These are phyloP conservation scores for Frankliniella fusca DNA, from an alignment of 2,888 invertebrate genomes.

Conservation along the genomic window DNA sequence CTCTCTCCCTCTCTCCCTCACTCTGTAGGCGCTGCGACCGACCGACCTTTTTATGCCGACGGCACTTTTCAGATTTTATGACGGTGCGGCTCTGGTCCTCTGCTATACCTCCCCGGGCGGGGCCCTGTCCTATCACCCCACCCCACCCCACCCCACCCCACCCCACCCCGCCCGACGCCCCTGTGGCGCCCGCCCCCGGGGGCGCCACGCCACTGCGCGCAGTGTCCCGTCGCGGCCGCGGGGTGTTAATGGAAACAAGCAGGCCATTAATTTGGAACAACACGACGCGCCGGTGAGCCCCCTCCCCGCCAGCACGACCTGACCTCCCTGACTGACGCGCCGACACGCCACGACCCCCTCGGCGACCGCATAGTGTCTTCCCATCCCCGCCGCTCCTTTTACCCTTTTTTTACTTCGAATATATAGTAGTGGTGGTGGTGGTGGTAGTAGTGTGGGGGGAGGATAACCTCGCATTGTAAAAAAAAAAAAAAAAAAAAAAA, in stretches of 20 bases:
- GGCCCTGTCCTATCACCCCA: not conserved
- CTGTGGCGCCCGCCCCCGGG: not conserved
- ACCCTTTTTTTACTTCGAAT: too few species aligned
- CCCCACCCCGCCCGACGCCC: constrained; percentile 18
- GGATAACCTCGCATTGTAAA: too few species aligned
- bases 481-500: too few species aligned
- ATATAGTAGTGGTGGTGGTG: too few species aligned
- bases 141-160: not conserved
- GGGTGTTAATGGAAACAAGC: constrained; percentile 7
- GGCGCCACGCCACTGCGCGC: not conserved
- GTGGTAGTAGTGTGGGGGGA: too few species aligned
- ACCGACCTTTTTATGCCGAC: not conserved
- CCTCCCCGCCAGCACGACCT: not conserved
- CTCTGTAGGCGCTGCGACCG: not conserved
- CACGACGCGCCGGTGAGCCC: not conserved
- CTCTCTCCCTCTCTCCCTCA: not conserved
- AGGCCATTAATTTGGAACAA: constrained; percentile 7
- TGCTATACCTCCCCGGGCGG: not conserved
- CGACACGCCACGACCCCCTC: not conserved
- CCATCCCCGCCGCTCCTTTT: too few species aligned
- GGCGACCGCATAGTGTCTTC: too few species aligned
- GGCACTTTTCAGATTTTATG: constrained; percentile 1
- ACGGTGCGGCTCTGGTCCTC: not conserved
- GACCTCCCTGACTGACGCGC: too few species aligned
- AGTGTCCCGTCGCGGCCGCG: not conserved